These are phyloP conservation scores for Podarcis muralis DNA, from an alignment of 2,113 vertebrate genomes.

Conservation along the genomic window DNA sequence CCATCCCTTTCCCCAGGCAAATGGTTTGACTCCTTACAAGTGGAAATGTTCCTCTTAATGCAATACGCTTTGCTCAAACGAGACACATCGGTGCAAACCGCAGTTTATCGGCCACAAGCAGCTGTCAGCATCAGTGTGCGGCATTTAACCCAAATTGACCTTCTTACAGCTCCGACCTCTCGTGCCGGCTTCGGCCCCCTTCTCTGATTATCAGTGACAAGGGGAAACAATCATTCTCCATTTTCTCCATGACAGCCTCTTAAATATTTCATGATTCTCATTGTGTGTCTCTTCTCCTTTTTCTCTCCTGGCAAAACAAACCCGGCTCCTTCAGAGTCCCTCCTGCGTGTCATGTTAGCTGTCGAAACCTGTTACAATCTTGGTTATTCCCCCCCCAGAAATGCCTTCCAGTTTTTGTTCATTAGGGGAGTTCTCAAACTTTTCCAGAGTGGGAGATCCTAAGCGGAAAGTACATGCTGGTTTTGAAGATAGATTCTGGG, in stretches of 20 bases:
- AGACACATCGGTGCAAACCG: not conserved
- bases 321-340: not conserved
- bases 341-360: not conserved
- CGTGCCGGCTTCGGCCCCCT: not conserved
- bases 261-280: conserved; percentile 12
- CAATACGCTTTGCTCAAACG: not conserved
- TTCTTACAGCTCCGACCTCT: not conserved
- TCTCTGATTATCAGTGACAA: conserved; percentile 13
- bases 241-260: conserved; percentile 10
- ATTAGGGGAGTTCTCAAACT: not conserved
- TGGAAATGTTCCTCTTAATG: not conserved
- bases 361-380: not conserved
- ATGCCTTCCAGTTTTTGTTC: not conserved
- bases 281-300: not conserved
- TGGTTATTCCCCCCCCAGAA: not conserved
- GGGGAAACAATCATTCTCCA: not conserved
- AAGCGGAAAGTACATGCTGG: not conserved
- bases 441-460: not conserved
- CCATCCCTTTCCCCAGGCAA: not conserved
- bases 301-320: conserved; percentile 8
- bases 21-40: not conserved
- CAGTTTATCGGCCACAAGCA: not conserved
- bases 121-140: not conserved
- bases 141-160: not conserved
- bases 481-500: not conserved